phyloP scores from a whole-genome alignment of 1,140 invertebrate genomes.

The Drosophila tani region DNA sequence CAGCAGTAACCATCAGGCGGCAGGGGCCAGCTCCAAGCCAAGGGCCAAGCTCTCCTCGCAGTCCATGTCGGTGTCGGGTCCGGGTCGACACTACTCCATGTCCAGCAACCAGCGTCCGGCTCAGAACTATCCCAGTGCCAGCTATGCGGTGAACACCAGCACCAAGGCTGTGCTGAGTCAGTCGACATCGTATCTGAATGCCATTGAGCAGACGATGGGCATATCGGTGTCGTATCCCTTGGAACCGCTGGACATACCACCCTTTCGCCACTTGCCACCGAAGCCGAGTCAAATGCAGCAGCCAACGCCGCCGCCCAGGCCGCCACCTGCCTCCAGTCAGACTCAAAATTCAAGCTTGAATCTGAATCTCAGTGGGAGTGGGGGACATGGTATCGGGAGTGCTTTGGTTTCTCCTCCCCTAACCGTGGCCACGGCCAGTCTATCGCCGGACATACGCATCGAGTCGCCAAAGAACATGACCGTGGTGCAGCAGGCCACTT shows the following conservation, averaged over 20 bases:
- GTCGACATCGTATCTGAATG: constrained; percentile 81
- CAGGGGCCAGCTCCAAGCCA: constrained; percentile 34
- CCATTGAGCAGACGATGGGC: constrained; percentile 71
- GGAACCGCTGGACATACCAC: constrained; percentile 74
- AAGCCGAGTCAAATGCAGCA: constrained; percentile 73
- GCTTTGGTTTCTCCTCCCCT: constrained; percentile 59
- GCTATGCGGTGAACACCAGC: constrained; percentile 54
- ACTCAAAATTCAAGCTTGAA: constrained; percentile 22
- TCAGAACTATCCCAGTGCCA: constrained; percentile 49
- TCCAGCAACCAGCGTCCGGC: constrained; percentile 60
- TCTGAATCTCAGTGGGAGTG: constrained; percentile 37
- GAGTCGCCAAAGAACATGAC: constrained; percentile 92
- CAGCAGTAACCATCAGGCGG: constrained; percentile 30
- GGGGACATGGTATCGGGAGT: constrained; percentile 27
- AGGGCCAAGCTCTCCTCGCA: constrained; percentile 78
- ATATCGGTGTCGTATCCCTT: constrained; percentile 76
- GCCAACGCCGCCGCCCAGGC: constrained; percentile 82
- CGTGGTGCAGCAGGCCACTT: constrained; percentile 93
- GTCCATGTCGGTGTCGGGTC: constrained; percentile 78
- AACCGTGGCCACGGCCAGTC: constrained; percentile 72
- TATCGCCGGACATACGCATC: constrained; percentile 87
- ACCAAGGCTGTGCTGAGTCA: constrained; percentile 74
- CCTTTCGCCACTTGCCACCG: constrained; percentile 66
- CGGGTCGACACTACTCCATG: constrained; percentile 79
- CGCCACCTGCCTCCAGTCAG: constrained; percentile 64